phyloP scores from a whole-genome alignment of 2,797 vertebrate species.

The Anolis apletophallus region DNA sequence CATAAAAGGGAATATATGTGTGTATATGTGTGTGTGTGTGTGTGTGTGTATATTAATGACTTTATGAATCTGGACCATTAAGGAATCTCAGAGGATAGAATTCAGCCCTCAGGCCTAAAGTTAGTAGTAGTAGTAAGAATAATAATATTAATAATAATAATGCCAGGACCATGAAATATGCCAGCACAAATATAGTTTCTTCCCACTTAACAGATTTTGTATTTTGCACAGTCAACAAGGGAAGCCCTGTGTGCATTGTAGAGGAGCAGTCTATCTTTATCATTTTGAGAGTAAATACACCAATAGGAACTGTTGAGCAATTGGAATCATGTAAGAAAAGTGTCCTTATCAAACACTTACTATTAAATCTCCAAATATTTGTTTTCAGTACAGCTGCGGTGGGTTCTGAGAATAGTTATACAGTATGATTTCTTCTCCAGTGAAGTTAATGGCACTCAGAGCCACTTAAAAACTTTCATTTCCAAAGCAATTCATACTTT shows the following conservation, averaged over 20 bases:
- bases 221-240: neutral
- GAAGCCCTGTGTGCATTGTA: neutral
- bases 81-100: no score
- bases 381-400: neutral
- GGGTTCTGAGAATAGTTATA: neutral
- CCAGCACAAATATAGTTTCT: neutral
- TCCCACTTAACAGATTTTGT: no score
- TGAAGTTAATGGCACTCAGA: neutral
- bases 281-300: neutral
- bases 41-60: no score
- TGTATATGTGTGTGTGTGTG: no score
- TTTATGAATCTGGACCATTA: no score
- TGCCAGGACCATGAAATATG: neutral
- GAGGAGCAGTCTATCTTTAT: neutral
- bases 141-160: no score
- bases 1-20: no score
- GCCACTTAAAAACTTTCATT: neutral
- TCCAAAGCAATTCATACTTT: neutral
- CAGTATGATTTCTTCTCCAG: neutral
- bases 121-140: no score
- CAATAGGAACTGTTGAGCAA: neutral
- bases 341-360: neutral
- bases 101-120: neutral
- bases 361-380: neutral
- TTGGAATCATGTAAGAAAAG: neutral